phyloP scores from a whole-genome alignment of 2,888 invertebrate genomes.

The Neoascia interrupta region DNA sequence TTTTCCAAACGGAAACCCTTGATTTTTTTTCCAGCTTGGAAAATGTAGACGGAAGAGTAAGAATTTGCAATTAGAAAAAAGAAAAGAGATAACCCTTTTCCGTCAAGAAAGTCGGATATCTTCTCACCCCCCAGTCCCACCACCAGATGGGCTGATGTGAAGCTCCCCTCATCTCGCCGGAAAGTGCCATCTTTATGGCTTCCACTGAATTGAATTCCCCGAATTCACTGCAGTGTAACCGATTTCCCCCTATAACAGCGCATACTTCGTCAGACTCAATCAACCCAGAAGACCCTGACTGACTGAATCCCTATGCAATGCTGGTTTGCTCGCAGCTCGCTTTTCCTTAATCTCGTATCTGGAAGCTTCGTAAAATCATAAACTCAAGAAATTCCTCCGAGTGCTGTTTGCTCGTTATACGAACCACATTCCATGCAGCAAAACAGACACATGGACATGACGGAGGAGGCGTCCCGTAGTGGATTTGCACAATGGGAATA shows the following conservation, averaged over 20 bases:
- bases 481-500: slow-evolving; percentile 53
- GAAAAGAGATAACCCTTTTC: not conserved
- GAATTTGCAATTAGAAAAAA: slow-evolving; percentile 25
- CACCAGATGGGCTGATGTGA: not conserved
- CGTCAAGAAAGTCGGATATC: slow-evolving; percentile 5
- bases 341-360: slow-evolving; percentile 29
- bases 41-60: not conserved
- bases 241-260: slow-evolving; percentile 59
- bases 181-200: slow-evolving; percentile 45
- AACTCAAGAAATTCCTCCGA: slow-evolving; percentile 61
- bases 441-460: slow-evolving; percentile 25
- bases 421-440: slow-evolving; percentile 41
- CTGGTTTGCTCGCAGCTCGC: too few species aligned
- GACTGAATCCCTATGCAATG: too few species aligned
- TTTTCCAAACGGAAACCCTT: not conserved
- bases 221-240: slow-evolving; percentile 56
- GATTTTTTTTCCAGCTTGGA: not conserved
- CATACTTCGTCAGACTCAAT: slow-evolving; percentile 27
- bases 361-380: slow-evolving; percentile 55
- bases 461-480: not conserved
- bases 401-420: slow-evolving; percentile 57
- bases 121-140: not conserved
- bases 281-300: slow-evolving; percentile 37
- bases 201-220: slow-evolving; percentile 44
- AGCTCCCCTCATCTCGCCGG: slow-evolving; percentile 34